phyloP scores from a whole-genome alignment of 2,113 vertebrate genomes.

The Notarius quadriscutis region DNA sequence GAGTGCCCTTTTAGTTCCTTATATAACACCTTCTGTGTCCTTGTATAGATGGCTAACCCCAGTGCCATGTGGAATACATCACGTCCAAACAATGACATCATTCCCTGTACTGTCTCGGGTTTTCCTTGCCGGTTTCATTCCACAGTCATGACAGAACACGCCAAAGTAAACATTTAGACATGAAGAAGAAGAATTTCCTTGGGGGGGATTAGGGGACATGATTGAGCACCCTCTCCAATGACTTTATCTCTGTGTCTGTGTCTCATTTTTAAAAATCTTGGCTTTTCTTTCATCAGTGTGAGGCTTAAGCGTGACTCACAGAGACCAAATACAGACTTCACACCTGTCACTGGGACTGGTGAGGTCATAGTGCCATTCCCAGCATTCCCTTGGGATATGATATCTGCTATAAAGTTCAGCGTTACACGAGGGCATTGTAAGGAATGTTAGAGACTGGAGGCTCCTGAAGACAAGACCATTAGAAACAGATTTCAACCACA shows the following conservation, averaged over 20 bases:
- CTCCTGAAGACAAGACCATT: neutral
- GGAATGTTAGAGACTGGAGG: too few species aligned
- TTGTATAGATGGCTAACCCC: neutral
- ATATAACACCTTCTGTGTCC: neutral
- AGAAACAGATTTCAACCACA: neutral
- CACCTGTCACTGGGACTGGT: neutral
- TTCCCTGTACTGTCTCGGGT: neutral
- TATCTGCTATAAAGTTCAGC: neutral
- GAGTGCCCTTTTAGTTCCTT: too few species aligned
- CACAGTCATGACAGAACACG: conserved; percentile 21
- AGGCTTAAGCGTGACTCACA: conserved; percentile 21
- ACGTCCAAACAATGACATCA: conserved; percentile 47
- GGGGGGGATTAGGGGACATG: too few species aligned
- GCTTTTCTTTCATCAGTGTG: neutral
- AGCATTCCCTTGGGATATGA: neutral
- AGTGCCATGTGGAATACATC: conserved; percentile 31
- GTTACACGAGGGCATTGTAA: neutral
- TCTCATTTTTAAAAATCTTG: neutral
- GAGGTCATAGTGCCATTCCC: conserved; percentile 3
- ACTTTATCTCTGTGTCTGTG: conserved; percentile 41
- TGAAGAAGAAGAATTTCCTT: neutral
- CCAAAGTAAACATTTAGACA: conserved; percentile 23
- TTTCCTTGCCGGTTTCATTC: neutral
- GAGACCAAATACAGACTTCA: neutral
- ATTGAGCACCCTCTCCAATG: conserved; percentile 21